phyloP scores from a whole-genome alignment of 1,140 invertebrate species.

The Halictus rubicundus region DNA sequence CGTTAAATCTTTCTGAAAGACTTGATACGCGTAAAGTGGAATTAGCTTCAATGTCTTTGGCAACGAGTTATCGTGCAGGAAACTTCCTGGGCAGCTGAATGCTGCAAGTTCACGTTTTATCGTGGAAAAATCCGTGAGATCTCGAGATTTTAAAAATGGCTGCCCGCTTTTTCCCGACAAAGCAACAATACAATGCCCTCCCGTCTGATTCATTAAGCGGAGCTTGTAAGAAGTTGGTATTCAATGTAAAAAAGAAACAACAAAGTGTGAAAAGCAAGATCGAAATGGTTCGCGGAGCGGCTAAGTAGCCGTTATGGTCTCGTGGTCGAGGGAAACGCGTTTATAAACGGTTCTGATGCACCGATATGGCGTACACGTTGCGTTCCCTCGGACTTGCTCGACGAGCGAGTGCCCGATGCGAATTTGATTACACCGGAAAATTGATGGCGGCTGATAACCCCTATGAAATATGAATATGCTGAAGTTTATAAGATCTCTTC shows the following conservation, averaged over 20 bases:
- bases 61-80: too few species aligned
- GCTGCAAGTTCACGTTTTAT: too few species aligned
- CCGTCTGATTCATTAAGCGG: too few species aligned
- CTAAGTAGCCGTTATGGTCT: conserved; percentile 3
- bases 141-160: too few species aligned
- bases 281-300: not conserved
- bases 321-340: conserved; percentile 3
- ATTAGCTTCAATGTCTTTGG: too few species aligned
- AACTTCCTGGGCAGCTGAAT: too few species aligned
- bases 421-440: conserved; percentile 28
- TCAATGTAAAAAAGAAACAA: too few species aligned
- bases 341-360: conserved; percentile 11
- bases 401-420: not conserved
- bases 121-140: too few species aligned
- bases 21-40: too few species aligned
- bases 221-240: not conserved
- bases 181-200: too few species aligned
- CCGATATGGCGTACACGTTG: not conserved
- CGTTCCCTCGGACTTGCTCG: not conserved
- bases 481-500: conserved; percentile 14
- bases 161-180: too few species aligned
- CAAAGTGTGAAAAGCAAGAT: not conserved
- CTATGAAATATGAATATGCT: conserved; percentile 27
- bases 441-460: conserved; percentile 22
- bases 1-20: too few species aligned